Conservation (phyloP, 2,888 invertebrate genomes). For the Pristionchus entomophagus region DNA sequence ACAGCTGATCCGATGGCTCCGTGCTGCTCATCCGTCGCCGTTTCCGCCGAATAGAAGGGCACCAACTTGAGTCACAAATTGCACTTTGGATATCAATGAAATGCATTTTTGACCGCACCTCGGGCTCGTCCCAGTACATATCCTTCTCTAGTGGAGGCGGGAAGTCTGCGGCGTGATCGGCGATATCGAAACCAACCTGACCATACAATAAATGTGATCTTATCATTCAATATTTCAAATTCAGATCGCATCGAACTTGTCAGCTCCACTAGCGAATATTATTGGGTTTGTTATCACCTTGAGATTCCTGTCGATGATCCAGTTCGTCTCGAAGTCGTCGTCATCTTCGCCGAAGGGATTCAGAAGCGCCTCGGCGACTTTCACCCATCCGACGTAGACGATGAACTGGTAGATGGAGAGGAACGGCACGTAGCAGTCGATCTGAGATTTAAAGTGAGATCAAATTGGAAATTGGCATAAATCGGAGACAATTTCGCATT, state of each 20-base stretch:
- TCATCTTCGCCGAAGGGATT: constrained; percentile 49
- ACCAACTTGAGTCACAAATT: not conserved
- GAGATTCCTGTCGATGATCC: constrained; percentile 49
- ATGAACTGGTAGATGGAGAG: constrained; percentile 47
- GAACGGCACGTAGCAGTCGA: constrained; percentile 48
- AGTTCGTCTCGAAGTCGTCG: constrained; percentile 49
- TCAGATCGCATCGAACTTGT: not conserved
- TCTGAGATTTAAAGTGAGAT: not conserved
- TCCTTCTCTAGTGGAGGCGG: constrained; percentile 34
- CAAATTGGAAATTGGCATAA: too few relatives aligned
- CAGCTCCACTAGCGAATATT: not conserved
- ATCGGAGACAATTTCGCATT: too few relatives aligned
- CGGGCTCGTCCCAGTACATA: not conserved
- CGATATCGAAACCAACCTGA: constrained; percentile 2
- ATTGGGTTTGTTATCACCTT: constrained; percentile 1
- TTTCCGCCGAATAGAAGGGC: constrained; percentile 37
- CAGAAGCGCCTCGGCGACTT: constrained; percentile 48
- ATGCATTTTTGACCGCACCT: too few relatives aligned
- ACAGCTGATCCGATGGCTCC: constrained; percentile 11
- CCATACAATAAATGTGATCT: not conserved
- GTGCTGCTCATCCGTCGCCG: not conserved
- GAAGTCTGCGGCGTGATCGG: not conserved
- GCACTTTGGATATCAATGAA: too few relatives aligned
- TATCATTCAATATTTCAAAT: not conserved
- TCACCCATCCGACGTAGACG: constrained; percentile 49